Evolutionary conservation across 2,113 vertebrate species (phyloP).

Genomic region (Ceyx cyanopectus): DNA sequence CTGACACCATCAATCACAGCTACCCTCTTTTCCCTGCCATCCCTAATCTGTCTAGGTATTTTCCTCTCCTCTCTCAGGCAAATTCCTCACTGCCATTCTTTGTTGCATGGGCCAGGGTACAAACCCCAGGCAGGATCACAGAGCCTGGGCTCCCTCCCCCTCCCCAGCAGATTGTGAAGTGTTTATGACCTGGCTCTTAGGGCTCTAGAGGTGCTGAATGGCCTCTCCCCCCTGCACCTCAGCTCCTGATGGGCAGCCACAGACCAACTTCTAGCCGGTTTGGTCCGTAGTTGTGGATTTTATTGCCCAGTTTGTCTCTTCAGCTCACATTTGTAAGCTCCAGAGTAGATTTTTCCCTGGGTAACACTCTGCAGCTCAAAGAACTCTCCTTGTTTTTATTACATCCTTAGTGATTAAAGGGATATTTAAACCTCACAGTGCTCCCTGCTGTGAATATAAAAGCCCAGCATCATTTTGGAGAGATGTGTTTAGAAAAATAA

Average conservation of each 20-base stretch:
- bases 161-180: conserved; percentile 38
- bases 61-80: background rate
- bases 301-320: conserved; percentile 76
- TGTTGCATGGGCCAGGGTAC: background rate
- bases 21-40: background rate
- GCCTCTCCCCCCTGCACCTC: conserved; percentile 39
- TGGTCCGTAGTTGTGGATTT: conserved; percentile 65
- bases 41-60: background rate
- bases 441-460: conserved; percentile 73
- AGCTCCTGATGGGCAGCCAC: conserved; percentile 67
- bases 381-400: conserved; percentile 71
- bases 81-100: background rate
- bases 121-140: background rate
- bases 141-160: conserved; percentile 40
- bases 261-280: conserved; percentile 55
- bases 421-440: conserved; percentile 64
- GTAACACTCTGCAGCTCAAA: conserved; percentile 74
- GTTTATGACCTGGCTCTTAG: conserved; percentile 66
- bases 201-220: conserved; percentile 71
- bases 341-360: conserved; percentile 70
- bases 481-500: conserved; percentile 67
- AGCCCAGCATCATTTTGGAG: conserved; percentile 55
- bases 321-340: conserved; percentile 70
- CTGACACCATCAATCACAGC: background rate
- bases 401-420: conserved; percentile 76